Base-by-base conservation (phyloP, 2,113 vertebrate genomes). In the Myiagra hebetior region DNA sequence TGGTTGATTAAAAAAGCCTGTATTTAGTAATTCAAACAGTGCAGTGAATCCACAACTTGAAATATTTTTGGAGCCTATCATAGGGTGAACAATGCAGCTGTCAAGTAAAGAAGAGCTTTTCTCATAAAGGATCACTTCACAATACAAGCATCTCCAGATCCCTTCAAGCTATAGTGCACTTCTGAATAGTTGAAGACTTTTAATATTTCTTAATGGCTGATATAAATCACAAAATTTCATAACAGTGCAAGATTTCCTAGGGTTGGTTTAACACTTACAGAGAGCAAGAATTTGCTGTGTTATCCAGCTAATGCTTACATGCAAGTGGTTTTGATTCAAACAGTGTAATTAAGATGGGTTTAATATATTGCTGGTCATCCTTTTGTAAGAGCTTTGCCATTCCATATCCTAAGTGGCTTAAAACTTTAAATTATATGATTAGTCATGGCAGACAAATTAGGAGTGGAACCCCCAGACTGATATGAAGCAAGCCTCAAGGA, bases 11-110 rank as follows among this genome's bases (percentile, higher is more conserved):
- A 94, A 95, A 97, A 96, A 97, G 93, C 60, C 92, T 89, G 94
- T 53, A 69, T 96, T 97, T 96, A 88, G 74, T 97, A 95, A 97
- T 97, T 95, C 97, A 97, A 95, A 90, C 91, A 91, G 41, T 87
- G 75, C 94, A 96, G 95, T 91, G 94, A 96, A 97, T 93, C 85
- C 79, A 96, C 91, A 93, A 83, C 49, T 44, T 60, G 53, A 93
- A 97, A 93, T 93, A 93, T 94, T 95, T 95, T 97, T 95, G 94
- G 96, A 98, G 62, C 49, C 90, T 96, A 93, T 96, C 59, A 55
- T 31, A 87, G 92, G 33, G 75, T 63, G 70, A 65, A 67, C 79
- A 95, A 91, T 14, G 28, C 64, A 95, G 95, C 93, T 97, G 92
- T 93, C 49, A 57, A 95, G n/a, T 52, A 92, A 88, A 82, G 94